Conservation (phyloP, 2,113 vertebrate species). For the Albula glossodonta region DNA sequence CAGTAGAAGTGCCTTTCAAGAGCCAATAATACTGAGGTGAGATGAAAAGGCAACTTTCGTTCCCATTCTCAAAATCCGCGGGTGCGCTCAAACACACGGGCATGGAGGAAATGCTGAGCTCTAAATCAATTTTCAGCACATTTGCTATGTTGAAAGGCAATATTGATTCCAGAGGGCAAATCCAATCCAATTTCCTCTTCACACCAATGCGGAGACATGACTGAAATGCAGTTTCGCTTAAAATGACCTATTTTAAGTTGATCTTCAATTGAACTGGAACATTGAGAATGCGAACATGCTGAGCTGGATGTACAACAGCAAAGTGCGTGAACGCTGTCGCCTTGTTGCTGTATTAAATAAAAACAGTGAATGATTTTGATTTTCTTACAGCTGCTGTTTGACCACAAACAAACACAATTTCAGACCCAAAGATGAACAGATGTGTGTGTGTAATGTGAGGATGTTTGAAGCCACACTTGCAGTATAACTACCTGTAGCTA, state of each 20-base stretch:
- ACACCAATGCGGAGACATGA: background rate
- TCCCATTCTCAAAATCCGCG: no score
- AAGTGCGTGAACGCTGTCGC: background rate
- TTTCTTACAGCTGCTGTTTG: background rate
- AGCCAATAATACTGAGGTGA: background rate
- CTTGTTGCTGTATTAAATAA: background rate
- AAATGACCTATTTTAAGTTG: background rate
- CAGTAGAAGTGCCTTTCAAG: background rate
- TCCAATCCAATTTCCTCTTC: constrained; percentile 3
- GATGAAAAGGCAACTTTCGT: background rate
- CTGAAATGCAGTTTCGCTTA: background rate
- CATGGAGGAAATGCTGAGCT: background rate
- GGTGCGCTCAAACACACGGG: no score
- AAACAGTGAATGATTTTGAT: background rate
- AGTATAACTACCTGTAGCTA: background rate
- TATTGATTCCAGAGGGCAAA: background rate
- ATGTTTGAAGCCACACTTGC: background rate
- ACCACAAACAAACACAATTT: background rate
- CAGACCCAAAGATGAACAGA: background rate
- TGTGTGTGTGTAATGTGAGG: background rate
- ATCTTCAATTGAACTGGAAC: background rate
- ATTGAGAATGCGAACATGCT: background rate
- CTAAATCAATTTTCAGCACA: background rate
- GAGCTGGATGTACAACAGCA: background rate
- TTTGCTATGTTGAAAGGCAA: background rate